Percentiles rank a stretch among this genome's conserved stretches.
phyloP scores from a whole-genome alignment of 2,888 invertebrate species.

The Saturnia japonica region DNA sequence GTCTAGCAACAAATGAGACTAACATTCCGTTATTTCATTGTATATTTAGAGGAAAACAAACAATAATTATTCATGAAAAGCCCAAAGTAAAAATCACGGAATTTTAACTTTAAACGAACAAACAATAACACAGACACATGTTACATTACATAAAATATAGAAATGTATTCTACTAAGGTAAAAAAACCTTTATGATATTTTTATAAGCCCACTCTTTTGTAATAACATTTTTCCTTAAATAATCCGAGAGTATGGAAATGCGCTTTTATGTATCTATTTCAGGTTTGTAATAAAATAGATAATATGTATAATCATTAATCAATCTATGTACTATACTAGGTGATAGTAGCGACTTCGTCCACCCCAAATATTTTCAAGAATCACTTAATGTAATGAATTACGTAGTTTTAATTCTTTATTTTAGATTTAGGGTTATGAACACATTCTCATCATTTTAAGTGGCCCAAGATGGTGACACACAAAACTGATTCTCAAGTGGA shows the following conservation, averaged over 20 bases:
- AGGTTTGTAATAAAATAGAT: not conserved
- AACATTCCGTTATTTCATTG: too few species aligned
- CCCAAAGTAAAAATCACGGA: not conserved
- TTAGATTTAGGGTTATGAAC: too few species aligned
- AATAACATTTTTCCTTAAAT: conserved; percentile 13
- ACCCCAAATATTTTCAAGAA: not conserved
- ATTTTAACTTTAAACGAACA: not conserved
- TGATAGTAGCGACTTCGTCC: not conserved
- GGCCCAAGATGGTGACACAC: too few species aligned
- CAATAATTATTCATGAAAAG: too few species aligned
- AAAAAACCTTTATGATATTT: conserved; percentile 17
- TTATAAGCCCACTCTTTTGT: conserved; percentile 13
- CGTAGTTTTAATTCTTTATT: too few species aligned
- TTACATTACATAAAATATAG: not conserved
- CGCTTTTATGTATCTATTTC: not conserved
- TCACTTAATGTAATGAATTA: too few species aligned
- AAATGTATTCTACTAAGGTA: not conserved
- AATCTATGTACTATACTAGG: not conserved
- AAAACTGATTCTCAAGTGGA: too few species aligned
- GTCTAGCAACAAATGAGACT: too few species aligned
- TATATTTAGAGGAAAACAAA: too few species aligned
- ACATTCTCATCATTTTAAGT: too few species aligned
- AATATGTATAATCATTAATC: too few species aligned
- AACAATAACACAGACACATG: not conserved
- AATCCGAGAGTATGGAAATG: not conserved